A percentile compares a stretch with the other conserved stretches of the same genome.
These are phyloP conservation scores for Calameuta idolon DNA, from an alignment of 2,888 invertebrate species.

Conservation along the genomic window DNA sequence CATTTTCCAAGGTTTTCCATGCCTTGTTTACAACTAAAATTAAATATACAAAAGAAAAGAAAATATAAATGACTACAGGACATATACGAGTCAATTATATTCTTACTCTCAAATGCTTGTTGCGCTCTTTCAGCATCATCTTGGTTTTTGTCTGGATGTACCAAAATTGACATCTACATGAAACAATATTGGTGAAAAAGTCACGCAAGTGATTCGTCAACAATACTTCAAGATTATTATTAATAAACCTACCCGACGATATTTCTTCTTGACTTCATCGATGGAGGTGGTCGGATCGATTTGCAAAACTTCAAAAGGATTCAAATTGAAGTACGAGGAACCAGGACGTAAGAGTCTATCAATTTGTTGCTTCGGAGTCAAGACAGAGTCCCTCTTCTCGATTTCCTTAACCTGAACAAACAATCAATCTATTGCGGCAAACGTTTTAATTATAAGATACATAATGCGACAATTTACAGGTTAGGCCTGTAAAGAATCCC, in stretches of 20 bases:
- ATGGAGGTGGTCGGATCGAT: conserved; percentile 89
- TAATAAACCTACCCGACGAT: conserved; percentile 75
- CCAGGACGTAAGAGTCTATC: conserved; percentile 95
- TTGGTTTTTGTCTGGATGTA: conserved; percentile 99
- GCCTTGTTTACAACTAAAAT: conserved; percentile 87
- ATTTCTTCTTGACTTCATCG: conserved; percentile 96
- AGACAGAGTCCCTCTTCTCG: conserved; percentile 95
- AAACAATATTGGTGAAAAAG: conserved; percentile 19
- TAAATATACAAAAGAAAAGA: conserved; percentile 2
- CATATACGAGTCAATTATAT: not conserved
- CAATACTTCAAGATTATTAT: conserved; percentile 2
- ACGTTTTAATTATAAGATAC: conserved; percentile 24
- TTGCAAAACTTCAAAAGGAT: conserved; percentile 94
- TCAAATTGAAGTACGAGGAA: conserved; percentile 98
- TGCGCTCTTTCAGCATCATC: conserved; percentile 96
- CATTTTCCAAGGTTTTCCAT: conserved; percentile 95
- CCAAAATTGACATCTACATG: conserved; percentile 87
- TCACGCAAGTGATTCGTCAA: conserved; percentile 3
- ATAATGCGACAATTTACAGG: conserved; percentile 28
- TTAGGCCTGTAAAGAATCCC: conserved; percentile 22
- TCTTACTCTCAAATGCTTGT: conserved; percentile 83
- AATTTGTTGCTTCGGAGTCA: conserved; percentile 97
- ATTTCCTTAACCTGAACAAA: conserved; percentile 93
- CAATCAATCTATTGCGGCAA: not conserved
- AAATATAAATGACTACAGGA: not conserved